Evolutionary conservation across 92 coral and sea anemone species (phyloP), one percentile per base, ranked within the genome.

Genomic region (Epizoanthus scotinus): DNA sequence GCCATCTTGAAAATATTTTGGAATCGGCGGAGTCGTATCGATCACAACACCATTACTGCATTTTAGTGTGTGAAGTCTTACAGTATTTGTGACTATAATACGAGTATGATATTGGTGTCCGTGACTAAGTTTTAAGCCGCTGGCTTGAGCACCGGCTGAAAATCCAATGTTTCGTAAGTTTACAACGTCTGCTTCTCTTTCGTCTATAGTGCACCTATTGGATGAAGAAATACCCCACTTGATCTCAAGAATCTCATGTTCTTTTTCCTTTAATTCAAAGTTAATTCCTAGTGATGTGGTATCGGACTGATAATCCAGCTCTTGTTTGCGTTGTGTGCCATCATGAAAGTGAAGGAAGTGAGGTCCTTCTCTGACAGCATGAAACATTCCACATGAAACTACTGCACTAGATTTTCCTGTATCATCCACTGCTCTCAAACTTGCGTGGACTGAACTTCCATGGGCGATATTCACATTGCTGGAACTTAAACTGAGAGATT

Each of bases 1-100:
- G 27, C 92, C 91, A 40, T 90, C 91, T 29, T 59, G 84, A 21
- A 83, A 50, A 49, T 55, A 58, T 21, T 71, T 70, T 21, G 98
- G 88, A 36, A 84, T 65, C 14, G 98, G 98, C 7, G 92, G 90
- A 6, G 98, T 88, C 1, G 81, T 88, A 83, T 93, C 98, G 20
- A 93, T 86, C 24, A 74, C 44, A 25, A 93, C 79, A 19, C 98
- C 98, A 83, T 93, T 88, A 79, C 98, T 90, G 70, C 98, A 93
- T 79, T 83, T 89, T 5, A 93, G 87, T 4, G 88, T 80, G 26
- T 83, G 64, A 38, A 93, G n/a, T 17, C 94, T 93, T 67, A 87
- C 26, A 0, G 47, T 65, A 70, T 90, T 85, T 2, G 82, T 67
- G 19, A 85, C 86, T 58, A 85, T 68, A 47, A 93, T 70, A 8